A percentile compares a stretch with the other conserved stretches of the same genome.
Evolutionary conservation across 1,140 invertebrate genomes (phyloP).

Genomic region (fruit fly (Drosophila melanogaster)): DNA sequence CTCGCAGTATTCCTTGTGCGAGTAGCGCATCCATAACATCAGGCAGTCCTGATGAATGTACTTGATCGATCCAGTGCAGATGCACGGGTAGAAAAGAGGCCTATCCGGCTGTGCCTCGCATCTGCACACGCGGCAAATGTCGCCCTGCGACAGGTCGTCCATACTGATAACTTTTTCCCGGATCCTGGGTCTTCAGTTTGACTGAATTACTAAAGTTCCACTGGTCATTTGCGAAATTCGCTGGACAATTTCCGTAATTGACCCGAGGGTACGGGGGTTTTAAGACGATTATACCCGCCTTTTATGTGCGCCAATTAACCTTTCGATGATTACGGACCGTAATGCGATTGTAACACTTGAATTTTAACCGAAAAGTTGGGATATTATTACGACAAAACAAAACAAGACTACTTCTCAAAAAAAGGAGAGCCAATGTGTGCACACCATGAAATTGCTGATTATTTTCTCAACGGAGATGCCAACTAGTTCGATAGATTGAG

Average conservation of each 20-base stretch:
- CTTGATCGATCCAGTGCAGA: conserved; percentile 99
- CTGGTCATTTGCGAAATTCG: conserved; percentile 63
- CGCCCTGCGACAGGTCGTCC: conserved; percentile 80
- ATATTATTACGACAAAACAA: conserved; percentile 59
- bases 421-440: conserved; percentile 26
- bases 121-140: conserved; percentile 97
- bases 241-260: conserved; percentile 33
- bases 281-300: not conserved
- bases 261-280: not conserved
- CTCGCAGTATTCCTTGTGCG: conserved; percentile 99
- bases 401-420: conserved; percentile 29
- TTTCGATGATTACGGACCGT: not conserved
- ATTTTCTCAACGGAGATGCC: conserved; percentile 11
- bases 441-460: conserved; percentile 8
- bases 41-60: conserved; percentile 98
- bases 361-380: conserved; percentile 50
- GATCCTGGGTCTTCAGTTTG: conserved; percentile 21
- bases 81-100: conserved; percentile 98
- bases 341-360: conserved; percentile 23
- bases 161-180: conserved; percentile 38
- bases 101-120: conserved; percentile 92
- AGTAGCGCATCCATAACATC: conserved; percentile 97
- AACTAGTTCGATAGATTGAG: not conserved
- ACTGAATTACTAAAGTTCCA: conserved; percentile 5
- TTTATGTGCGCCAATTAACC: not conserved